Base-by-base conservation (phyloP, 2,797 vertebrate species). In the Decapterus maruadsi region DNA sequence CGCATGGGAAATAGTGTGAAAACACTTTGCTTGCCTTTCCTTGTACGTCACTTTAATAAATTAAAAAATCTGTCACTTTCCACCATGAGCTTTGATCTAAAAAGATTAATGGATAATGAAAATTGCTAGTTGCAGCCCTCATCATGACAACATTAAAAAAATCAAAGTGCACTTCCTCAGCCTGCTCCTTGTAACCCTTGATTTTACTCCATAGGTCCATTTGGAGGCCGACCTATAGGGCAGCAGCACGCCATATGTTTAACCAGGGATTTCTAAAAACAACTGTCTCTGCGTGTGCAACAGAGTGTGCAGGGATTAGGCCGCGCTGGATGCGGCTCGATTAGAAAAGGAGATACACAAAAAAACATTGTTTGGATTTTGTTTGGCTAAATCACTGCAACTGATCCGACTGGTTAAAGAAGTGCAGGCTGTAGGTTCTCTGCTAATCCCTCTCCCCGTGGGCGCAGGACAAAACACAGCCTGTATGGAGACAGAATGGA, bases 341-440 rank as follows among this genome's bases (percentile, higher is more conserved):
- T 68, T 83, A 58, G 55, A 56, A 40, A 83, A 78, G 8, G 79
- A 77, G 77, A 74, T 17, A 63, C 60, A 48, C 60, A 26, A 26
- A 63, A 34, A 63, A 63, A 36, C 45, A n/a, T 2, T 54, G 42
- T 55, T 88, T 58, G 20, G 29, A 36, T 29, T 13, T 2, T 54
- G 42, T 55, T 88, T 58, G 20, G 29, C 34, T 70, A 81, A 84
- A 80, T 62, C 77, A 77, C 9, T 82, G 79, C 68, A 55, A 67
- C 84, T 53, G 57, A 88, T 77, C 81, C 14, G n/a, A 90, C 81
- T 62, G 81, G 82, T 86, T 84, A 42, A 71, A 57, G 80, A 64
- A 38, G 72, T 55, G 43, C 29, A 56, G 62, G 38, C 62, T 55
- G 63, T 34, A 10, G 0, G 4, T 26, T 80, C 43, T 71, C 50